Evolutionary conservation across 2,888 invertebrate species (phyloP).

Genomic region (Dioctria linearis): DNA sequence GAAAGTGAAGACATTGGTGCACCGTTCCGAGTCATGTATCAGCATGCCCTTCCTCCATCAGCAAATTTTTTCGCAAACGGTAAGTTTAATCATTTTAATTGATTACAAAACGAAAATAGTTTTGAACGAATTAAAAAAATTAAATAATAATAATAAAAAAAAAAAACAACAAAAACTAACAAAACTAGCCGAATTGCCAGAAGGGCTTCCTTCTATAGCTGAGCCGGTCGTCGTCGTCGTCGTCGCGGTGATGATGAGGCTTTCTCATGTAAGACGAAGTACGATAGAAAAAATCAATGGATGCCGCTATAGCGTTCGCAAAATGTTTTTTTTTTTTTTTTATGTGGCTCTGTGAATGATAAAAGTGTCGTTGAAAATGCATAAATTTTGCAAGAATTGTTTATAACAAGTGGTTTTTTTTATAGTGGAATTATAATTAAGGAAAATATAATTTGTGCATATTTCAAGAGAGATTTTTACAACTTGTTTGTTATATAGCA

Average conservation of each 20-base stretch:
- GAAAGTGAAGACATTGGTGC: conserved; percentile 71
- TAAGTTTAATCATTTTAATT: conserved; percentile 63
- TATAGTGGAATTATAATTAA: conserved; percentile 1
- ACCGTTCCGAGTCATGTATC: conserved; percentile 72
- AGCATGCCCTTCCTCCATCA: conserved; percentile 72
- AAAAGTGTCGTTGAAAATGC: too few species aligned
- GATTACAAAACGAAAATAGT: background rate
- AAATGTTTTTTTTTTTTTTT: conserved; percentile 2
- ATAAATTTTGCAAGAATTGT: background rate
- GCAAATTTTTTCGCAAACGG: conserved; percentile 69
- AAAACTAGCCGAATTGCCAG: too few species aligned
- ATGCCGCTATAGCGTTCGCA: background rate
- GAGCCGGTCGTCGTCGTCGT: background rate
- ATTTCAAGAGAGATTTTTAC: too few species aligned
- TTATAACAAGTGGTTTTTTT: conserved; percentile 36
- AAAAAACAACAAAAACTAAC: too few species aligned
- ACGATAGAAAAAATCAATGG: conserved; percentile 41
- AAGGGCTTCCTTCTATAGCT: too few species aligned
- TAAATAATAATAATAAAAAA: too few species aligned
- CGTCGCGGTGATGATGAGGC: conserved; percentile 11
- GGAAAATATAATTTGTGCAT: too few species aligned
- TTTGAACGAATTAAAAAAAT: too few species aligned
- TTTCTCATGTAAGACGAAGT: background rate
- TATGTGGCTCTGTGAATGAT: background rate
- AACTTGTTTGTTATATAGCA: too few species aligned